Evolutionary conservation across 1,140 invertebrate genomes (phyloP).

Genomic region (Gryllus bimaculatus): DNA sequence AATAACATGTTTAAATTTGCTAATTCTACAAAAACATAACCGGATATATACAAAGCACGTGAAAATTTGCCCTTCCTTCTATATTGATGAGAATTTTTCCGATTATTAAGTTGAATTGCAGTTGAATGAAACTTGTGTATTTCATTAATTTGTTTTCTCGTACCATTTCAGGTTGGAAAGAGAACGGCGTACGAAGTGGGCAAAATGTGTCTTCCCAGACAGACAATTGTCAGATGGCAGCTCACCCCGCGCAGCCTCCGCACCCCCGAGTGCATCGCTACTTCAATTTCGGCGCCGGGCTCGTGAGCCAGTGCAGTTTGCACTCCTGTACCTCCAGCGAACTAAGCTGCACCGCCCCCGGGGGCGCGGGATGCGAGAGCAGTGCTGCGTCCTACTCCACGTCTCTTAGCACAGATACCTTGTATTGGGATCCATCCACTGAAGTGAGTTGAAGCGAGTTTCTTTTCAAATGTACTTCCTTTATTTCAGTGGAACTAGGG

Average conservation of each 20-base stretch:
- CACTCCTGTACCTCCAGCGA: conserved; percentile 71
- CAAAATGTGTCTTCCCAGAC: neutral
- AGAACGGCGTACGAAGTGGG: neutral
- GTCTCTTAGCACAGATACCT: conserved; percentile 69
- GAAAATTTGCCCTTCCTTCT: too few species aligned
- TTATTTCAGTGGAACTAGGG: too few species aligned
- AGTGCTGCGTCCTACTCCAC: conserved; percentile 69
- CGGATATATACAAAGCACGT: too few species aligned
- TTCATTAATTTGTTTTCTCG: too few species aligned
- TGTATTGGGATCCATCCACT: conserved; percentile 58
- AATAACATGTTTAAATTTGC: too few species aligned
- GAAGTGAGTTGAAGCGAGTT: neutral
- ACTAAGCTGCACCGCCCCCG: conserved; percentile 32
- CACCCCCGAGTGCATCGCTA: conserved; percentile 32
- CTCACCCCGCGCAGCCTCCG: conserved; percentile 23
- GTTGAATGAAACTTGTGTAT: too few species aligned
- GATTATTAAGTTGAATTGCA: too few species aligned
- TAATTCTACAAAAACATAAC: too few species aligned
- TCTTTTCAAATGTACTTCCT: too few species aligned
- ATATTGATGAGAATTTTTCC: too few species aligned
- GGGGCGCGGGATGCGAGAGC: conserved; percentile 38
- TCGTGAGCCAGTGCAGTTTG: conserved; percentile 62
- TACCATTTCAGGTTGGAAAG: conserved; percentile 13
- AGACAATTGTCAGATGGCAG: neutral
- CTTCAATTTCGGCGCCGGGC: conserved; percentile 47